Percentiles rank a stretch among this genome's conserved stretches.
Evolutionary conservation across 2,797 vertebrate species (phyloP).

Genomic region (Astyanax mexicanus): DNA sequence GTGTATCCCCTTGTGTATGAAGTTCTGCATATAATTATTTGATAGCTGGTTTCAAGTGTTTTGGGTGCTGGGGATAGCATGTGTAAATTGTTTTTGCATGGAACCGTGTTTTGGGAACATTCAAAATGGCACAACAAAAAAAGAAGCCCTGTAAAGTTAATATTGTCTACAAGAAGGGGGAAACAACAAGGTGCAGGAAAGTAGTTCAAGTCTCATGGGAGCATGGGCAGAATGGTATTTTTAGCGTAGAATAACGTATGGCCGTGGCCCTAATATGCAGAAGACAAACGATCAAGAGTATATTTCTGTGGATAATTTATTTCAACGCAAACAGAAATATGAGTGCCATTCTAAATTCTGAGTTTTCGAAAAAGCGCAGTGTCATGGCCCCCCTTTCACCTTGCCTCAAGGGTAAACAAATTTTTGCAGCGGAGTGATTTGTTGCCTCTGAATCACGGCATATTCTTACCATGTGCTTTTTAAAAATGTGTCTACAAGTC

Average conservation of each 20-base stretch:
- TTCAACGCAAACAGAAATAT: constrained; percentile 48
- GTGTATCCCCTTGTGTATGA: too few species aligned
- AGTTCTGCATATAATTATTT: too few species aligned
- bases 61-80: too few species aligned
- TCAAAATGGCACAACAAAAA: background rate
- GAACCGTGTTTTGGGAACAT: background rate
- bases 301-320: constrained; percentile 55
- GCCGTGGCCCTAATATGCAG: constrained; percentile 68
- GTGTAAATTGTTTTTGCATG: too few species aligned
- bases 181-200: constrained; percentile 77
- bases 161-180: constrained; percentile 1
- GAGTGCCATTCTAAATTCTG: constrained; percentile 8
- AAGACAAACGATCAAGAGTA: constrained; percentile 72
- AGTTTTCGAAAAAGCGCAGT: constrained; percentile 25
- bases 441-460: constrained; percentile 3
- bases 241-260: constrained; percentile 65
- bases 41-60: too few species aligned
- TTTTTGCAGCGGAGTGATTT: background rate
- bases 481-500: constrained; percentile 18
- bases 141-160: background rate
- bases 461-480: background rate
- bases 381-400: constrained; percentile 27
- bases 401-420: constrained; percentile 3
- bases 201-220: constrained; percentile 75
- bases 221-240: constrained; percentile 56